A percentile compares a stretch with the other conserved stretches of the same genome.
Evolutionary conservation across 2,797 vertebrate genomes (phyloP).

Genomic region (Peromyscus eremicus): DNA sequence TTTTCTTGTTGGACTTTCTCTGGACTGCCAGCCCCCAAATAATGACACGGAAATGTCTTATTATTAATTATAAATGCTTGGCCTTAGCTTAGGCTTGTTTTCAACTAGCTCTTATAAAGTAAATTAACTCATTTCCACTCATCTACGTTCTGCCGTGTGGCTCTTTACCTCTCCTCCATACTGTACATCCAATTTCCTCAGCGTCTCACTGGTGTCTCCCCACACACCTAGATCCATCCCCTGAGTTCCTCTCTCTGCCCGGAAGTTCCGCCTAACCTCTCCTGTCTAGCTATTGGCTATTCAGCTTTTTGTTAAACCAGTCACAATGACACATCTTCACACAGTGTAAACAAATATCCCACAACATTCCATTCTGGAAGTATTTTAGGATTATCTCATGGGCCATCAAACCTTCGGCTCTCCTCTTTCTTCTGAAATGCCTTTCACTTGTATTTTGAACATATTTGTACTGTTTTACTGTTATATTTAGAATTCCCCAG

Average conservation of each 20-base stretch:
- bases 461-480: background rate
- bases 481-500: background rate
- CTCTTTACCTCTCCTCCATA: background rate
- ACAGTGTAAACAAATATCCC: no score
- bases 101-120: background rate
- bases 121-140: background rate
- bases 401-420: background rate
- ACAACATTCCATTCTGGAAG: background rate
- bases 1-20: background rate
- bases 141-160: background rate
- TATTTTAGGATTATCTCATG: conserved; percentile 3
- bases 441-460: background rate
- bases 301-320: no score
- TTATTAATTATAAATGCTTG: background rate
- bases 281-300: no score
- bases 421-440: background rate
- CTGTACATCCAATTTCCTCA: background rate
- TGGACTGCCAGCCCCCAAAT: background rate
- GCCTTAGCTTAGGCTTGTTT: background rate
- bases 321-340: no score
- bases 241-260: no score
- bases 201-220: background rate
- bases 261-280: no score
- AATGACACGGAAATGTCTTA: background rate
- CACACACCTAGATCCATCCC: background rate